These are phyloP conservation scores for Strigops habroptila DNA, from an alignment of 2,113 vertebrate genomes.

Conservation along the genomic window DNA sequence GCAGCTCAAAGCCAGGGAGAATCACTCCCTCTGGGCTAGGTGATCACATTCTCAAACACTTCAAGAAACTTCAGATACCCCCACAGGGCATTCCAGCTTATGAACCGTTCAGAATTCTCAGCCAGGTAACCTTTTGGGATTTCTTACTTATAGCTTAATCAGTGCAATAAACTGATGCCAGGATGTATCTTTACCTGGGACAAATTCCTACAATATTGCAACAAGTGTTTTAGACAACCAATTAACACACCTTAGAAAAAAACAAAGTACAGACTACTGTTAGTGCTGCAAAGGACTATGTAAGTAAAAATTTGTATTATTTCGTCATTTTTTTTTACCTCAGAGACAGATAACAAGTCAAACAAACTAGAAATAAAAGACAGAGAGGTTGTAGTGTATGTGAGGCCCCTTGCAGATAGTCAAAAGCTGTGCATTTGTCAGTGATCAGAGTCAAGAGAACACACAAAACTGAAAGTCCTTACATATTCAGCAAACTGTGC, in stretches of 20 bases:
- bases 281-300: neutral
- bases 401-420: neutral
- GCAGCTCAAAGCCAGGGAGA: neutral
- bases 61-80: neutral
- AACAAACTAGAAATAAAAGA: neutral
- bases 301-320: neutral
- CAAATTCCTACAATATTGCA: neutral
- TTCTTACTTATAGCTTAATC: neutral
- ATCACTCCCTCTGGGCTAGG: neutral
- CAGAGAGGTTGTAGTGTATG: neutral
- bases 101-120: neutral
- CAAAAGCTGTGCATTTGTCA: neutral
- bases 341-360: neutral
- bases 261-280: neutral
- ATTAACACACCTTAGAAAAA: neutral
- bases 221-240: neutral
- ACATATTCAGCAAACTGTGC: neutral
- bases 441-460: neutral
- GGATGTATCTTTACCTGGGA: neutral
- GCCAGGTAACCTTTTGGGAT: neutral
- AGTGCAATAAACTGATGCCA: neutral
- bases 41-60: neutral
- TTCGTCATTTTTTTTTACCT: neutral
- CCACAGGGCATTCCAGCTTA: neutral
- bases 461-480: neutral